Percentiles rank a stretch among this genome's conserved stretches.
Conservation (phyloP, 2,113 vertebrate species). For the Otolemur garnettii region DNA sequence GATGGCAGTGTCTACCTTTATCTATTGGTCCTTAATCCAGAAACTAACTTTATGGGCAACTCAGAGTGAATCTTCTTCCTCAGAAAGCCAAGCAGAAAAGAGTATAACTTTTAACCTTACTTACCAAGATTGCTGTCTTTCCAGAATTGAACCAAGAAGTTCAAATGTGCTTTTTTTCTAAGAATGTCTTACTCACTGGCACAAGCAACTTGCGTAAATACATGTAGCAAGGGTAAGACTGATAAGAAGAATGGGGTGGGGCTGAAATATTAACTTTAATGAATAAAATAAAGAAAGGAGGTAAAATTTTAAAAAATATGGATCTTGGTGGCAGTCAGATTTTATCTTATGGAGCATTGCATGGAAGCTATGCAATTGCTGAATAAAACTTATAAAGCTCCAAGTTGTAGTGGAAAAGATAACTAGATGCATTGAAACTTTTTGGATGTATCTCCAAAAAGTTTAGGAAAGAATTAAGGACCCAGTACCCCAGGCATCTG, state of each 20-base stretch:
- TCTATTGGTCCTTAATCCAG: conserved; percentile 40
- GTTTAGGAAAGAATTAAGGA: neutral
- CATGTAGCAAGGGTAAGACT: neutral
- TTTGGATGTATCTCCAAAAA: neutral
- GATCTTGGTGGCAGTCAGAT: conserved; percentile 14
- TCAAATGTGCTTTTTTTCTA: conserved; percentile 54
- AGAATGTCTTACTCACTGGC: conserved; percentile 43
- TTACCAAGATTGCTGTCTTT: conserved; percentile 70
- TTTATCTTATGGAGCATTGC: neutral
- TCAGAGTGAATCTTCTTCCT: conserved; percentile 29
- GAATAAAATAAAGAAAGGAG: conserved; percentile 4
- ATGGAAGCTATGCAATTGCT: conserved; percentile 6
- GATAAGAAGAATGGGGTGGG: conserved; percentile 15
- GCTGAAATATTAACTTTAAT: conserved; percentile 31
- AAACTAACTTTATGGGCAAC: conserved; percentile 53
- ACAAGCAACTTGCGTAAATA: neutral
- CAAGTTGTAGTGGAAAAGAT: neutral
- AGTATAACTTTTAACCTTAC: neutral
- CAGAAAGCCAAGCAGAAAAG: conserved; percentile 62
- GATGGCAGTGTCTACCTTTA: neutral
- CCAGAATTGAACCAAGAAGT: conserved; percentile 66
- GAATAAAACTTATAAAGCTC: conserved; percentile 19
- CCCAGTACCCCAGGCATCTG: neutral
- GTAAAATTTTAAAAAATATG: neutral
- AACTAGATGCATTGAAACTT: conserved; percentile 30